Base-by-base conservation (phyloP, 2,888 invertebrate species). In the Dryocosmus kuriphilus region DNA sequence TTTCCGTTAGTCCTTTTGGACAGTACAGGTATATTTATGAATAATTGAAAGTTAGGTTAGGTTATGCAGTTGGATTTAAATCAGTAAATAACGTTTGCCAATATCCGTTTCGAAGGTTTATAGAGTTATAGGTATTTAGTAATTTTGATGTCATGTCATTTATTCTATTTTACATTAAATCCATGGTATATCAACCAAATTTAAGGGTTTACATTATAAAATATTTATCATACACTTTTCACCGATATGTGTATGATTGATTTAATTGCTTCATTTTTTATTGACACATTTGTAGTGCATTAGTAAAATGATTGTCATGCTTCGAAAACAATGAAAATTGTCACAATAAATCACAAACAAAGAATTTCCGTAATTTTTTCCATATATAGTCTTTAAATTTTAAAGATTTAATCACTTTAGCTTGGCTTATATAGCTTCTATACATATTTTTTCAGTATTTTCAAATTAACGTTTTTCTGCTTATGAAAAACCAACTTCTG, bases 11-110 rank as follows among this genome's bases (percentile, higher is more conserved):
- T 51, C 8, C n/a, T 51, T 51, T 51, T 3, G 51, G n/a, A 51
- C 8, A n/a, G n/a, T 6, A 51, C n/a, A 51, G 24, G 57, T 57
- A 57, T 57, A 57, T 57, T 57, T 57, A 57, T 57, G 24, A 57
- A 57, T 57, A 9, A 57, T 57, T n/a, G 14, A 57, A 24, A 57
- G 24, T 57, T 22, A 57, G 24, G 57, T 57, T 57, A 57, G 57
- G 57, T 57, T 24, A 24, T 14, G 57, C 11, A 24, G 57, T 57
- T 22, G 24, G 9, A n/a, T 57, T 57, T 57, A 24, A 51, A 51
- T 51, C 46, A 46, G 46, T 46, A 19, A 46, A 46, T 46, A 6
- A 24, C 24, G 57, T 24, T 57, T 22, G 57, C 57, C 24, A 57
- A 24, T 3, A 3, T 24, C 11, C 14, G 24, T 57, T 57, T 11